Percentiles rank a stretch among this genome's conserved stretches.
Conservation (phyloP, 2,888 invertebrate genomes). For the Diaphora mendica region DNA sequence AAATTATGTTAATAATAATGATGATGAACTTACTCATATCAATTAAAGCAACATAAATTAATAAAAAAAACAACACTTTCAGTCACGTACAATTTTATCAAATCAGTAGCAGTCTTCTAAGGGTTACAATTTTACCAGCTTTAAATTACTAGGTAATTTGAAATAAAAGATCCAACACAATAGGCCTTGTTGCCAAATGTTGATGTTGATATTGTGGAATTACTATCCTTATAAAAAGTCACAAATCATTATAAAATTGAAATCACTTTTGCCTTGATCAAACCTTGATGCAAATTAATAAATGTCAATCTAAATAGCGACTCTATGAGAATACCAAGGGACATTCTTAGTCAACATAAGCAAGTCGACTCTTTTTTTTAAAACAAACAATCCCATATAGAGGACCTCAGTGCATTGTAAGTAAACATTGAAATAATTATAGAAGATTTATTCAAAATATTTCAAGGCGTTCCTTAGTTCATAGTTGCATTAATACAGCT, state of each 20-base stretch:
- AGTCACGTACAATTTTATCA: not conserved
- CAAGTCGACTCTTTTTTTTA: constrained; percentile 28
- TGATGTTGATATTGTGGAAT: not conserved
- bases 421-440: constrained; percentile 21
- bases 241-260: not conserved
- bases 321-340: constrained; percentile 30
- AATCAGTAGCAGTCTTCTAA: not conserved
- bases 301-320: constrained; percentile 39
- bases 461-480: constrained; percentile 27
- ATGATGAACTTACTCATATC: not conserved
- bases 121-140: not conserved
- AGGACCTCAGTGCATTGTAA: constrained; percentile 23
- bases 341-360: constrained; percentile 36
- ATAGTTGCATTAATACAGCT: constrained; percentile 34
- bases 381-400: constrained; percentile 30
- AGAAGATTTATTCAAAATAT: constrained; percentile 35
- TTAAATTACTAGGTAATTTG: not conserved
- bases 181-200: not conserved
- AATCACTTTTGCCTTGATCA: constrained; percentile 26
- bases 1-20: too few species aligned
- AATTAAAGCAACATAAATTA: too few species aligned
- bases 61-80: not conserved
- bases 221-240: not conserved
- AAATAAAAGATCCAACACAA: not conserved
- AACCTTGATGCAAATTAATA: constrained; percentile 38